Percentiles rank a stretch among this genome's conserved stretches.
Conservation (phyloP, 2,113 vertebrate species). For the Setophaga coronata region DNA sequence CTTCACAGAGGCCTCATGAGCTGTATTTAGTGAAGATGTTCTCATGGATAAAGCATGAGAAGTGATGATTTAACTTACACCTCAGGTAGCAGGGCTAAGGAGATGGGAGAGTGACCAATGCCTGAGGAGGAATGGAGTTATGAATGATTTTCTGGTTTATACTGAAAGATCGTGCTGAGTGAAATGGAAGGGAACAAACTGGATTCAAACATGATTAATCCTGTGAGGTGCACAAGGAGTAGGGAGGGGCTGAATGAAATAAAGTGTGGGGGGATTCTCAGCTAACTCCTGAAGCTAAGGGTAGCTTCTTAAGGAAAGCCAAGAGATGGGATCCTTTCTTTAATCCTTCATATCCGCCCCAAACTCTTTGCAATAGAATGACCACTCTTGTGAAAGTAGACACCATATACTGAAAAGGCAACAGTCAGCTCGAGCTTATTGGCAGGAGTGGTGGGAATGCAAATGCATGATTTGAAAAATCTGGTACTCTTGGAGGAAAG, state of each 20-base stretch:
- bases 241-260: not conserved
- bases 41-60: not conserved
- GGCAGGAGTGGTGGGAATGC: not conserved
- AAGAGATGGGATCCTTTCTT: not conserved
- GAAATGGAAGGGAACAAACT: not conserved
- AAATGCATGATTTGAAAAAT: slow-evolving; percentile 6
- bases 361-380: not conserved
- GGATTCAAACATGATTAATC: not conserved
- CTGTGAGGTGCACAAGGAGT: not conserved
- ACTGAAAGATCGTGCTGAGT: not conserved
- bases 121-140: not conserved
- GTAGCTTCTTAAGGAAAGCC: not conserved
- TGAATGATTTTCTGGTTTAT: not conserved
- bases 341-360: not conserved
- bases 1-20: not conserved
- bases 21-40: not conserved
- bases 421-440: not conserved
- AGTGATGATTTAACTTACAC: not conserved
- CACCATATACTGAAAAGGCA: not conserved
- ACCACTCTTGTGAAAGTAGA: not conserved
- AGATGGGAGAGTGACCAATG: not conserved
- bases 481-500: not conserved
- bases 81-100: not conserved
- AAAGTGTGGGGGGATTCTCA: not conserved
- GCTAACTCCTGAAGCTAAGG: not conserved